Percentiles rank a stretch among this genome's conserved stretches.
These are phyloP conservation scores for Styela clava DNA, from an alignment of 23 tunicate genomes.

Conservation along the genomic window DNA sequence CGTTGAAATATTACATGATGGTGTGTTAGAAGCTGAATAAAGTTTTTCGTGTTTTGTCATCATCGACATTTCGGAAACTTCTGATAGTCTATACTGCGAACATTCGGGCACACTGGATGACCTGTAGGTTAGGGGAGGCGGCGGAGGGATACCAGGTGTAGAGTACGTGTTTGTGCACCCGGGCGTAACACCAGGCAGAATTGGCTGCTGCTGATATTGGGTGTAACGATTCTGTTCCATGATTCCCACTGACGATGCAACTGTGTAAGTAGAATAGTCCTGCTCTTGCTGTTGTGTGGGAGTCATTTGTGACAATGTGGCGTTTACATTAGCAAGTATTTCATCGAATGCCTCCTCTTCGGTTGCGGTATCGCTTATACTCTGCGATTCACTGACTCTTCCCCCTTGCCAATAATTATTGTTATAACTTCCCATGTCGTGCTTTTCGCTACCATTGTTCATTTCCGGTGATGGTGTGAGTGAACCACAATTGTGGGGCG, in stretches of 20 bases:
- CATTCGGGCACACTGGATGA: slow-evolving; percentile 19
- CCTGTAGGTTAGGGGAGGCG: slow-evolving; percentile 23
- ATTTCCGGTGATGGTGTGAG: slow-evolving; percentile 27
- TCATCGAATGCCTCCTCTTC: slow-evolving; percentile 53
- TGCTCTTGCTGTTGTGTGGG: slow-evolving; percentile 12
- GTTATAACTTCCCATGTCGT: slow-evolving; percentile 1
- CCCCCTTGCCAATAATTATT: slow-evolving; percentile 10
- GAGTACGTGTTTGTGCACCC: slow-evolving; percentile 3
- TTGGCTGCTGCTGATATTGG: slow-evolving; percentile 2
- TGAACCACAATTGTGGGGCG: slow-evolving; percentile 19
- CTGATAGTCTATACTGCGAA: slow-evolving; percentile 21
- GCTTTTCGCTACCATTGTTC: slow-evolving; percentile 17
- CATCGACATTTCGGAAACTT: neutral
- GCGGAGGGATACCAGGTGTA: slow-evolving; percentile 1
- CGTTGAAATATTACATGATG: neutral
- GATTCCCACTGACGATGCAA: slow-evolving; percentile 12
- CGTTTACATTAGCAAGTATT: slow-evolving; percentile 29
- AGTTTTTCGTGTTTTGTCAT: slow-evolving; percentile 1
- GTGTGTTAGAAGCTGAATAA: neutral
- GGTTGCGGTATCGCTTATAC: slow-evolving; percentile 20
- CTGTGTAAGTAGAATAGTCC: slow-evolving; percentile 17
- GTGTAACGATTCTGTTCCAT: slow-evolving; percentile 10
- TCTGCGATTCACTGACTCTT: slow-evolving; percentile 14
- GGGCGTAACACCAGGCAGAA: neutral
- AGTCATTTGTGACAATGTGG: slow-evolving; percentile 19